Conservation (phyloP, 1,140 invertebrate genomes). For the Eurytemora carolleeae region DNA sequence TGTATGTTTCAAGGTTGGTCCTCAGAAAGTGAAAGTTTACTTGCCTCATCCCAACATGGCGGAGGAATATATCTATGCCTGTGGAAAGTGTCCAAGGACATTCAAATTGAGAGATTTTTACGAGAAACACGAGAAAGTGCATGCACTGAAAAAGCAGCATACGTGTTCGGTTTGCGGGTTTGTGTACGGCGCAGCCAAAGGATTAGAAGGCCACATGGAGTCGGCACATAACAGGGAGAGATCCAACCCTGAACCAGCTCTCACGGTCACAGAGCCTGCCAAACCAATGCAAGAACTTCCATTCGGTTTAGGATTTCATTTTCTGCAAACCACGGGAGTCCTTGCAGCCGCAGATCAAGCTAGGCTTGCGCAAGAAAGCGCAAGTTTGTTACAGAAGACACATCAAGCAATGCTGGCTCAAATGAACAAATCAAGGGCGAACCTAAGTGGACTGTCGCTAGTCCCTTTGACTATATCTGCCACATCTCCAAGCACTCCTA, state of each 20-base stretch:
- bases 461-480: neutral
- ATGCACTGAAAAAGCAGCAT: conserved; percentile 13
- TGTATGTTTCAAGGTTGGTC: too few relatives aligned
- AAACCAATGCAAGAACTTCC: neutral
- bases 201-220: conserved; percentile 10
- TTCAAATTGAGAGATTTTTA: conserved; percentile 13
- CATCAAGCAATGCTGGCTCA: neutral
- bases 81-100: conserved; percentile 10
- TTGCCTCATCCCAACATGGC: too few relatives aligned
- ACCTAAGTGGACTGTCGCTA: neutral
- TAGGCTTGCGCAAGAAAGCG: neutral
- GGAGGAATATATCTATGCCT: conserved; percentile 6
- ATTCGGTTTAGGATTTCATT: neutral
- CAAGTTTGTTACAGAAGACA: neutral
- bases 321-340: neutral
- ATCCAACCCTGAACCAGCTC: too few relatives aligned
- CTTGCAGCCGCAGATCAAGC: neutral
- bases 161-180: conserved; percentile 8
- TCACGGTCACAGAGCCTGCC: neutral
- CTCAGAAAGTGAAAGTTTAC: too few relatives aligned
- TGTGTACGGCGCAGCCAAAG: conserved; percentile 15
- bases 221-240: neutral
- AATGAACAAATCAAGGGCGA: neutral
- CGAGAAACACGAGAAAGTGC: conserved; percentile 14
- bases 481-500: neutral